These are phyloP conservation scores for Andrena marginata DNA, from an alignment of 2,888 invertebrate species.

Conservation along the genomic window DNA sequence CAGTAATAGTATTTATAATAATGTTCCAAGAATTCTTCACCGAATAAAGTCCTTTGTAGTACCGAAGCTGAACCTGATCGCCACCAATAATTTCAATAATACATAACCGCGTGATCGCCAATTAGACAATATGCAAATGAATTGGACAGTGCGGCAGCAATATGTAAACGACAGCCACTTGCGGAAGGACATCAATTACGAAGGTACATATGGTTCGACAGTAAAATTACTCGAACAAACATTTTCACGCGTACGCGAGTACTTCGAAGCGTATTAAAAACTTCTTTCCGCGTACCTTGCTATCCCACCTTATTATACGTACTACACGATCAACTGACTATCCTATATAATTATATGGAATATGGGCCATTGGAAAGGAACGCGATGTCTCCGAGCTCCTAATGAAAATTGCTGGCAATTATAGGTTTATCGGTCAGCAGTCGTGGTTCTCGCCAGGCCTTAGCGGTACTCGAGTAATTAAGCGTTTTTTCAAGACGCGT, in stretches of 20 bases:
- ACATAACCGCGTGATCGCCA: too few relatives aligned
- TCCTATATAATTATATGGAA: background rate
- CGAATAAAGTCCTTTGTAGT: background rate
- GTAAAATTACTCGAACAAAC: too few relatives aligned
- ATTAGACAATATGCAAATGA: slow-evolving; percentile 15
- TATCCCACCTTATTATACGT: too few relatives aligned
- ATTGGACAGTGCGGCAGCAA: slow-evolving; percentile 14
- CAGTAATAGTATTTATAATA: too few relatives aligned
- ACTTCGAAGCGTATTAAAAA: too few relatives aligned
- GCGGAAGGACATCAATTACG: too few relatives aligned
- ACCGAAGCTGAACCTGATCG: background rate
- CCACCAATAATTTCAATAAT: background rate
- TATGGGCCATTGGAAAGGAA: too few relatives aligned
- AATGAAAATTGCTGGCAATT: slow-evolving; percentile 34
- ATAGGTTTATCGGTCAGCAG: slow-evolving; percentile 36
- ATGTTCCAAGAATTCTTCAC: too few relatives aligned
- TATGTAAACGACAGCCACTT: too few relatives aligned
- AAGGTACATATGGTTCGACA: too few relatives aligned
- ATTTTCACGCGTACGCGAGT: too few relatives aligned
- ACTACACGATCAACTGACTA: background rate
- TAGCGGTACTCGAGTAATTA: slow-evolving; percentile 66
- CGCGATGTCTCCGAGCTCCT: background rate
- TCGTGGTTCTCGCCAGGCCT: slow-evolving; percentile 9
- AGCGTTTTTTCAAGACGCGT: slow-evolving; percentile 58
- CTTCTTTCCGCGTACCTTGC: too few relatives aligned